phyloP scores from a whole-genome alignment of 2,113 vertebrate species.

The Seriola aureovittata region DNA sequence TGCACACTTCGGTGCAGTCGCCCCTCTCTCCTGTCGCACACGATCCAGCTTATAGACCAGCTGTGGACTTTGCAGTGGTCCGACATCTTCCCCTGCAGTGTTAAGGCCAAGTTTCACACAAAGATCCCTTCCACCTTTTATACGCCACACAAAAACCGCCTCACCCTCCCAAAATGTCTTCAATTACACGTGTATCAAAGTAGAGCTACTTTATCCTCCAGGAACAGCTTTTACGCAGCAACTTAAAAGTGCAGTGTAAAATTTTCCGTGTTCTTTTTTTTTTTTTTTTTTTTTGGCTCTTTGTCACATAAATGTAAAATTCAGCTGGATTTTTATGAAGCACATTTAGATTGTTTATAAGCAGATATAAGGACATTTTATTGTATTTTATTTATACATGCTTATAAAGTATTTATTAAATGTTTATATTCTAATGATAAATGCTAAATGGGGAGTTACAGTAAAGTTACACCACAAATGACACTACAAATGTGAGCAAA shows the following conservation, averaged over 20 bases:
- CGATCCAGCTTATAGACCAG: slow-evolving; percentile 12
- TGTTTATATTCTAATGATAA: not conserved
- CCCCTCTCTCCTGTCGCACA: not conserved
- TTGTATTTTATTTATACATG: too few species aligned
- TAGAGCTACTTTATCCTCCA: slow-evolving; percentile 41
- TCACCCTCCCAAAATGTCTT: slow-evolving; percentile 67
- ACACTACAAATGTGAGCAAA: not conserved
- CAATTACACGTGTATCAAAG: slow-evolving; percentile 72
- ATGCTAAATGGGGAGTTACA: not conserved
- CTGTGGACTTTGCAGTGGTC: slow-evolving; percentile 24
- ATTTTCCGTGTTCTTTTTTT: slow-evolving; percentile 4
- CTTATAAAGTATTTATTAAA: too few species aligned
- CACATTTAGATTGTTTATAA: too few species aligned
- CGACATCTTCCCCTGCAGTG: slow-evolving; percentile 52
- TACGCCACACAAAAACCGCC: slow-evolving; percentile 53
- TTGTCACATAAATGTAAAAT: not conserved
- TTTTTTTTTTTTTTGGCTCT: not conserved
- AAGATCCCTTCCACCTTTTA: slow-evolving; percentile 67
- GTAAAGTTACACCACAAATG: not conserved
- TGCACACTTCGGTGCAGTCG: not conserved
- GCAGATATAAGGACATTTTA: too few species aligned
- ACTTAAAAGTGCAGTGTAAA: slow-evolving; percentile 6
- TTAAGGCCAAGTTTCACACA: slow-evolving; percentile 74
- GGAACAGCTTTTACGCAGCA: slow-evolving; percentile 33
- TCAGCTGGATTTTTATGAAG: not conserved